Evolutionary conservation across 2,113 vertebrate genomes (phyloP).

Genomic region (Ursus arctos): DNA sequence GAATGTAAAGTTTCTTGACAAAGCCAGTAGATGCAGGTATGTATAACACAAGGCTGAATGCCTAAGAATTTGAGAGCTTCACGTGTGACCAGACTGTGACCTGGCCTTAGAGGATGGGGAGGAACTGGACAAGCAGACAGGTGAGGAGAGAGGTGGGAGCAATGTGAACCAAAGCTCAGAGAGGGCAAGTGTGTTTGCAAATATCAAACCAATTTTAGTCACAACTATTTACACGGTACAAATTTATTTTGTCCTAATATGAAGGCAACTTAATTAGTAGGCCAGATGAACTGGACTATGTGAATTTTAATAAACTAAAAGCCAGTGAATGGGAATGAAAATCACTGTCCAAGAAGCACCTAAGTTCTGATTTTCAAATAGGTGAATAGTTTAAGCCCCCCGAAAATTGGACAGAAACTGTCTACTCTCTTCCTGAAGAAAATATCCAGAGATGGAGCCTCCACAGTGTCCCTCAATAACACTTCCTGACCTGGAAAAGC

Average conservation of each 20-base stretch:
- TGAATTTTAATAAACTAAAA: neutral
- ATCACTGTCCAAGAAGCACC: neutral
- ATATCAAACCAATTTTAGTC: neutral
- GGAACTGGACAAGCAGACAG: neutral
- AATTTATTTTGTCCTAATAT: neutral
- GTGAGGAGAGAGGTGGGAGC: neutral
- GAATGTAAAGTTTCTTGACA: neutral
- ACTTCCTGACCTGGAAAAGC: neutral
- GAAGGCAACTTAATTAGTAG: neutral
- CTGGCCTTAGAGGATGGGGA: neutral
- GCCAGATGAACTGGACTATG: neutral
- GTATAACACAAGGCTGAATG: neutral
- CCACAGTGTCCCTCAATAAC: neutral
- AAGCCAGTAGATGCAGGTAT: neutral
- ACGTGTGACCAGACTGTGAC: no score
- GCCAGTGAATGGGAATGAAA: neutral
- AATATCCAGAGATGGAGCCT: neutral
- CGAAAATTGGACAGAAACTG: neutral
- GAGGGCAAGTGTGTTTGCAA: neutral
- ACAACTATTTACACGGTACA: neutral
- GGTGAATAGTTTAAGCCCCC: neutral
- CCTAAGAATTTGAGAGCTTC: neutral
- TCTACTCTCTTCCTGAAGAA: neutral
- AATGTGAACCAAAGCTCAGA: no score
- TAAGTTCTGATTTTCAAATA: neutral